These are phyloP conservation scores for Sebastes matsubarae DNA, from an alignment of 2,797 vertebrate species.

Conservation along the genomic window DNA sequence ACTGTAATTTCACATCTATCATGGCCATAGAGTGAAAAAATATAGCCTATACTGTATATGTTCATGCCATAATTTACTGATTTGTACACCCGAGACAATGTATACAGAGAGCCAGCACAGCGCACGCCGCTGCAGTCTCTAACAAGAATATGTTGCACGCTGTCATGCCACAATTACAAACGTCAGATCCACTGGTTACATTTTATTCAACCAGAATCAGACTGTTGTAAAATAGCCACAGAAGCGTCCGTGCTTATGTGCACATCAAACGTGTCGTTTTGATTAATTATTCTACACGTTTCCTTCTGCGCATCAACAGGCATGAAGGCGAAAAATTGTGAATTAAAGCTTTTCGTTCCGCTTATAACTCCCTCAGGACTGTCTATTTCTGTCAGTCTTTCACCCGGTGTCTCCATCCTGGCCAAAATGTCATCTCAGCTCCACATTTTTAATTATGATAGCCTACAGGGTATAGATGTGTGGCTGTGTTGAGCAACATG, in stretches of 20 bases:
- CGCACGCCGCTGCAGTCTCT: background rate
- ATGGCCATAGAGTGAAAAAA: background rate
- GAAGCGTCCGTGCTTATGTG: background rate
- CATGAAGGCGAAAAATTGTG: background rate
- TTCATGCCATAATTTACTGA: no score
- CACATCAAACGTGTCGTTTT: background rate
- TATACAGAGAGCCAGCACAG: no score
- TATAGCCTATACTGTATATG: no score
- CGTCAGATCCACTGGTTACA: background rate
- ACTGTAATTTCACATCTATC: background rate
- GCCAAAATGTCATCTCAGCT: background rate
- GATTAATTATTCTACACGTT: background rate
- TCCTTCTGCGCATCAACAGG: background rate
- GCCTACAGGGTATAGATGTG: no score
- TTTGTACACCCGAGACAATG: no score
- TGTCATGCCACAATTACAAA: background rate
- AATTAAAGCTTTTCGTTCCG: background rate
- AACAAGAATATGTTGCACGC: no score
- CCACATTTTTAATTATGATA: background rate
- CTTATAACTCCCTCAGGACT: background rate
- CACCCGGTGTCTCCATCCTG: background rate
- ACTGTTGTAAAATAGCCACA: background rate
- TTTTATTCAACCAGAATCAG: background rate
- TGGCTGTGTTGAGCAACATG: background rate
- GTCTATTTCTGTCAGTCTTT: background rate